Conservation (phyloP, 2,113 vertebrate genomes). For the Oriolus oriolus region DNA sequence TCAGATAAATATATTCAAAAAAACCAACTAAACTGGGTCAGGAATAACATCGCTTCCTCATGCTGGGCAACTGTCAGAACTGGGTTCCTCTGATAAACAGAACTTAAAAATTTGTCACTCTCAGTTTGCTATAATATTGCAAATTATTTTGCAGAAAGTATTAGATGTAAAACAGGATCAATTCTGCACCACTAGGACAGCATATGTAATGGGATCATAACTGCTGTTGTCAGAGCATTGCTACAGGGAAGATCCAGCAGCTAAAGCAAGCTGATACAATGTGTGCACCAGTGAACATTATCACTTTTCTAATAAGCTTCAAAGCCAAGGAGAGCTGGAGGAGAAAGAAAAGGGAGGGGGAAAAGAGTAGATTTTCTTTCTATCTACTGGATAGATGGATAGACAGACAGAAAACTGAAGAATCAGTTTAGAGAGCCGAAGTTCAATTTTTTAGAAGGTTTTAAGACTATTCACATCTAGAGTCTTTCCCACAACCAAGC, state of each 20-base stretch:
- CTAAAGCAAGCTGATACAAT: neutral
- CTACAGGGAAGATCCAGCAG: neutral
- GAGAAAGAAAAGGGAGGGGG: neutral
- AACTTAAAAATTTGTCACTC: neutral
- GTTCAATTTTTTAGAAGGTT: rapidly evolving
- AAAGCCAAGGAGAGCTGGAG: neutral
- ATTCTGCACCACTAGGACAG: neutral
- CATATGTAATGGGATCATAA: neutral
- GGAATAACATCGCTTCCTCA: neutral
- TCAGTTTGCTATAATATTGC: neutral
- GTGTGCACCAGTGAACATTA: neutral
- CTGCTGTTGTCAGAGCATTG: neutral
- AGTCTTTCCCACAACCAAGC: neutral
- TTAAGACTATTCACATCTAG: neutral
- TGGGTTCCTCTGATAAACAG: neutral
- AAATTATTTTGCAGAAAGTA: neutral
- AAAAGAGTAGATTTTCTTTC: neutral
- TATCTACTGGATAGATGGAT: neutral
- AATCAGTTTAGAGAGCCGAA: neutral
- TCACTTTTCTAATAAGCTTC: neutral
- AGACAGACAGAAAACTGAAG: neutral
- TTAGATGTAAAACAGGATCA: neutral
- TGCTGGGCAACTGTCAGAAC: neutral
- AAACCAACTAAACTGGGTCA: neutral
- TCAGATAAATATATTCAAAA: neutral